A percentile compares a stretch with the other conserved stretches of the same genome.
phyloP scores from a whole-genome alignment of 2,113 vertebrate species.

The Bubo blakistoni region DNA sequence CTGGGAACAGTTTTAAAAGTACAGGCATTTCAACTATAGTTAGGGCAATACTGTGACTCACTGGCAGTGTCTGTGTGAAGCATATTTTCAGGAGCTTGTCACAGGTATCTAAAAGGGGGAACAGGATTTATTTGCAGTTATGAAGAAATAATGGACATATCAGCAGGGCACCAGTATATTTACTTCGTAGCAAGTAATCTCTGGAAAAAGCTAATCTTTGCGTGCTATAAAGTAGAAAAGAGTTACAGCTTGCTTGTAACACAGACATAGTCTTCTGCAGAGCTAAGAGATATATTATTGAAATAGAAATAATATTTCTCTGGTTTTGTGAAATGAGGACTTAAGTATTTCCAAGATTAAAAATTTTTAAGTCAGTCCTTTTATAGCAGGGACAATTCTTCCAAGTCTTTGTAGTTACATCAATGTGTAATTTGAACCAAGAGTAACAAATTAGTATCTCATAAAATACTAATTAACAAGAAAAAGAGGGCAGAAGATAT shows the following conservation, averaged over 20 bases:
- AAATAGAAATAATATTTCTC: neutral
- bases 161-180: neutral
- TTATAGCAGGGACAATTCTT: neutral
- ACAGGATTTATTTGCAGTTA: neutral
- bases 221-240: neutral
- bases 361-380: neutral
- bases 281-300: neutral
- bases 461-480: neutral
- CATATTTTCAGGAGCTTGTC: neutral
- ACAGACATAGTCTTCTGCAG: neutral
- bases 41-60: neutral
- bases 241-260: neutral
- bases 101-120: neutral
- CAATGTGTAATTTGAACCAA: neutral
- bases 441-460: neutral
- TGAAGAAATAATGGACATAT: neutral
- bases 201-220: neutral
- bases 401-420: neutral
- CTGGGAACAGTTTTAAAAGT: neutral
- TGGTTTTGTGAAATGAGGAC: neutral
- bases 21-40: neutral
- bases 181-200: neutral
- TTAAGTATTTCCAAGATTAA: neutral
- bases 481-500: neutral
- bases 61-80: neutral